Evolutionary conservation across 2,888 invertebrate genomes (phyloP).

Genomic region (Clunio marinus): DNA sequence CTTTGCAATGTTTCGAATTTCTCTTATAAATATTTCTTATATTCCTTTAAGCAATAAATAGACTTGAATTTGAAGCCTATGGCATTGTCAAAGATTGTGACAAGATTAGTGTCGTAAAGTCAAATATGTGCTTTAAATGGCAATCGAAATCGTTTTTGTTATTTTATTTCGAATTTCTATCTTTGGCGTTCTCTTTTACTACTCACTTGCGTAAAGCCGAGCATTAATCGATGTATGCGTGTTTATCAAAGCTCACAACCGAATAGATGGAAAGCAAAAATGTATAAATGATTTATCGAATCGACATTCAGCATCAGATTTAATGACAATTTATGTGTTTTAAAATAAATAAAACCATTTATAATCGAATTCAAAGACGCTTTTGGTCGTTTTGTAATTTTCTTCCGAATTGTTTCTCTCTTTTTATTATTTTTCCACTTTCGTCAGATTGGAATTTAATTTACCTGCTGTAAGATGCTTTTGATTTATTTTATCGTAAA

Average conservation of each 20-base stretch:
- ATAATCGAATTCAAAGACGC: not conserved
- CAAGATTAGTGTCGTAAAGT: constrained; percentile 36
- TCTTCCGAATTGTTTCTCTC: constrained; percentile 2
- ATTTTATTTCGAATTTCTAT: constrained; percentile 1
- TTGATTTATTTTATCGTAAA: not conserved
- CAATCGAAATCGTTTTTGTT: constrained; percentile 27
- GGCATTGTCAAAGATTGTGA: constrained; percentile 28
- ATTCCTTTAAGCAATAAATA: not conserved
- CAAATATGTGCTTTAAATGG: constrained; percentile 27
- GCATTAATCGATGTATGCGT: constrained; percentile 4
- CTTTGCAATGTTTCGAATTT: constrained; percentile 5
- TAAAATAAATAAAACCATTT: constrained; percentile 37
- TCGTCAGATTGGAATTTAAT: constrained; percentile 27
- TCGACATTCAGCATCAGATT: constrained; percentile 24
- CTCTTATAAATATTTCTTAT: not conserved
- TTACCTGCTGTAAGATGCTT: constrained; percentile 10
- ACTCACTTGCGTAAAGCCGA: too few relatives aligned
- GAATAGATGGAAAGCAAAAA: not conserved
- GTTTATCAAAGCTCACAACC: constrained; percentile 1
- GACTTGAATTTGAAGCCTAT: not conserved
- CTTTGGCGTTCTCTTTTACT: not conserved
- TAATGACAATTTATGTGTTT: constrained; percentile 38
- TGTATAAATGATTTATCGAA: constrained; percentile 34
- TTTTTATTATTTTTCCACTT: too few relatives aligned
- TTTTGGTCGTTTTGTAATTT: constrained; percentile 2